Percentiles rank a stretch among this genome's conserved stretches.
These are phyloP conservation scores for Syncerus caffer DNA, from an alignment of 2,797 vertebrate species.

Conservation along the genomic window DNA sequence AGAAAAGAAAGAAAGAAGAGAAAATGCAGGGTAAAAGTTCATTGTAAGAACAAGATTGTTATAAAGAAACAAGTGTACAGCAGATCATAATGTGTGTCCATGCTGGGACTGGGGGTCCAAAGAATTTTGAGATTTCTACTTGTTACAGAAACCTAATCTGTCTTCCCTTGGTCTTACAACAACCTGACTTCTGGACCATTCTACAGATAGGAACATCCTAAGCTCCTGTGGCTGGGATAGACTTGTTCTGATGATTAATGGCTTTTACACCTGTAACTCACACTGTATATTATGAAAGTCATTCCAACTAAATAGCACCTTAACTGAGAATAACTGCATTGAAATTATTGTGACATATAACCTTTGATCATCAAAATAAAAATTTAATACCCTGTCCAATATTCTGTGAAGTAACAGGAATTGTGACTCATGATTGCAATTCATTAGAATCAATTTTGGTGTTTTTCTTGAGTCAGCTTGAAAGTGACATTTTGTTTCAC, in stretches of 20 bases:
- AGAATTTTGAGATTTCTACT: background rate
- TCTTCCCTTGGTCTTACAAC: background rate
- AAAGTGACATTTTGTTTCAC: background rate
- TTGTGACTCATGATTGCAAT: background rate
- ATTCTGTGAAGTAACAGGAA: conserved; percentile 15
- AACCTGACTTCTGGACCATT: background rate
- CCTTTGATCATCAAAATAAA: background rate
- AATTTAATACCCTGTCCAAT: background rate
- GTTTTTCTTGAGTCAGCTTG: background rate
- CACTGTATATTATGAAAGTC: background rate
- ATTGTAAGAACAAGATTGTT: background rate
- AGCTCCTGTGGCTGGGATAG: background rate
- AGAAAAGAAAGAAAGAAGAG: background rate
- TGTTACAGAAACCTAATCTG: background rate
- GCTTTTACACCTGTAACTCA: background rate
- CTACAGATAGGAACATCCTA: background rate
- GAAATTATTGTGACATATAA: background rate
- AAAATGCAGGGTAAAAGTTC: background rate
- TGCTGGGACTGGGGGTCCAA: background rate
- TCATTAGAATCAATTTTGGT: background rate
- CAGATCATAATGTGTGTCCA: background rate
- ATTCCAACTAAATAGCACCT: background rate
- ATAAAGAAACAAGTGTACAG: background rate
- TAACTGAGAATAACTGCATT: background rate
- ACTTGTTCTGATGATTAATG: background rate